These are phyloP conservation scores for Chrysina gloriosa DNA, from an alignment of 2,888 invertebrate genomes.

Conservation along the genomic window DNA sequence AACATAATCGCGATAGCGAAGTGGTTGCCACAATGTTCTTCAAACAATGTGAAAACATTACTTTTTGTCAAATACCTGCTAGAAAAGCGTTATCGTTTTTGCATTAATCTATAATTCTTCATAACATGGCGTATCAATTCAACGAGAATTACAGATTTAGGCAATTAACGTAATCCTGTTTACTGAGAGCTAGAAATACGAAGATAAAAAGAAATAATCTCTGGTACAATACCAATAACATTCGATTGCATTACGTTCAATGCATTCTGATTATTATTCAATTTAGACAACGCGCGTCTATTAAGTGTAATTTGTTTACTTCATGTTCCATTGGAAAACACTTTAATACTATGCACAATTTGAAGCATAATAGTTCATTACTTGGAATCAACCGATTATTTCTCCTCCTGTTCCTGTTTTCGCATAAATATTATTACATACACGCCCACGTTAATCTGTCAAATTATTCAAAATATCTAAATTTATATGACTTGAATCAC, in stretches of 20 bases:
- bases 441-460: background rate
- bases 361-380: conserved; percentile 36
- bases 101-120: too few species aligned
- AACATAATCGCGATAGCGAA: too few species aligned
- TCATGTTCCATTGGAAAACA: conserved; percentile 17
- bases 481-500: background rate
- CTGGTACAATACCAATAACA: background rate
- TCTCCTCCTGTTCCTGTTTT: conserved; percentile 17
- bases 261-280: conserved; percentile 34
- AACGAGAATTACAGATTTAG: too few species aligned
- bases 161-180: too few species aligned
- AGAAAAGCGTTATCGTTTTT: too few species aligned
- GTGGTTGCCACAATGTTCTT: too few species aligned
- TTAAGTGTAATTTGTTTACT: conserved; percentile 39
- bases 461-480: conserved; percentile 7
- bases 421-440: conserved; percentile 17
- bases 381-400: conserved; percentile 33
- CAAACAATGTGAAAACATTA: too few species aligned
- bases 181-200: background rate
- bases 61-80: too few species aligned
- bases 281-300: conserved; percentile 25
- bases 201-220: too few species aligned
- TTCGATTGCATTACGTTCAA: conserved; percentile 29
- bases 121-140: too few species aligned
- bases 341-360: background rate